Evolutionary conservation across 1,140 invertebrate species (phyloP), one percentile per base, ranked within the genome.

Genomic region (Stratiolaelaps scimitus): DNA sequence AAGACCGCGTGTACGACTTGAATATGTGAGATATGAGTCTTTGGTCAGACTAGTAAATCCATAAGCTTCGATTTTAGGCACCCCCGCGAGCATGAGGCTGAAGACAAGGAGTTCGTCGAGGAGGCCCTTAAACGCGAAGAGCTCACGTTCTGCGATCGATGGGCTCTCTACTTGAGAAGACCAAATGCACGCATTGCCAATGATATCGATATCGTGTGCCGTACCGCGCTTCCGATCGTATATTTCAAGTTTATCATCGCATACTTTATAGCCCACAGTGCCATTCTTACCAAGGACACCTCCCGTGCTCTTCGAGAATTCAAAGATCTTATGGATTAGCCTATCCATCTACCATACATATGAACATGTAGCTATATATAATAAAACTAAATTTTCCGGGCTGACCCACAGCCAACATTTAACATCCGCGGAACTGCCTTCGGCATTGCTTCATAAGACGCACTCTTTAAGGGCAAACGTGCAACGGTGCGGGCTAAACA

Each of bases 121-220:
- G 23, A 60, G 23, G 53, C 53, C 34, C 34, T 34, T 17, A 34
- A 26, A 26, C 26, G 53, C 17, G 26, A 34, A 26, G 34, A 10
- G 15, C 53, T 17, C 26, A 60, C 53, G 17, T 60, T 60, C 23
- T 60, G 53, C 23, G 53, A 60, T 60, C 26, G 34, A 10, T 29
- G n/a, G 53, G 26, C 10, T 23, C 53, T 60, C 23, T 60, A 60
- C 10, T 23, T 60, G 15, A 15, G 23, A 15, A 60, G 20, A 23
- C 53, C 53, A 15, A 60, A 60, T 26, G 53, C 53, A 23, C 26
- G 34, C 15, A 60, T 60, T 4, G 23, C 53, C 13, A 60, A 60
- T 10, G 53, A 60, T 23, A 26, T 26, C 23, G 15, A 60, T 34
- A 34, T 60, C 53, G 26, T 60, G 6, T 60, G 53, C 15, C 1